Conservation (phyloP, 2,888 invertebrate species). For the Polydrusus tereticollis region DNA sequence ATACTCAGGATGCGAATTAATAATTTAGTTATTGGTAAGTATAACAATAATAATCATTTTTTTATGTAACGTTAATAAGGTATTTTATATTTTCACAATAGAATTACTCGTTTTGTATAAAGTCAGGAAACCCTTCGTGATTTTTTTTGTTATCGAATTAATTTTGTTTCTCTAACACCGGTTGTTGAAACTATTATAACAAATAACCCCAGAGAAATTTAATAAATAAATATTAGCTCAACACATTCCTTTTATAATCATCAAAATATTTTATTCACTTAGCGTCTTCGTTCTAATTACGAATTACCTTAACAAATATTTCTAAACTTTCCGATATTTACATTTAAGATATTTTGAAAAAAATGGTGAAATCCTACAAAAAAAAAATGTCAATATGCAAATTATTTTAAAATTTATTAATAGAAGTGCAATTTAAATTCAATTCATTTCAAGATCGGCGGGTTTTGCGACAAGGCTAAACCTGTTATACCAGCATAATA, state of each 20-base stretch:
- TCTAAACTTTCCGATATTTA: neutral
- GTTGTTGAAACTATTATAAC: too few relatives aligned
- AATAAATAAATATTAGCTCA: neutral
- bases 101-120: neutral
- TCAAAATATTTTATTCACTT: neutral
- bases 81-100: neutral
- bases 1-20: too few relatives aligned
- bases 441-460: neutral
- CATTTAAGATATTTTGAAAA: neutral
- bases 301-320: neutral
- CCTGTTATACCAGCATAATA: too few relatives aligned
- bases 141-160: neutral
- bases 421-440: neutral
- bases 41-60: too few relatives aligned
- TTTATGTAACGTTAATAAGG: too few relatives aligned
- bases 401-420: neutral
- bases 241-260: neutral
- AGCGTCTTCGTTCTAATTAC: neutral
- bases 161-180: neutral
- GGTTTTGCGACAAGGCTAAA: neutral
- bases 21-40: too few relatives aligned
- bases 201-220: neutral
- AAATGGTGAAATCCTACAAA: neutral
- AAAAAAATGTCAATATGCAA: neutral
- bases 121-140: neutral